These are phyloP conservation scores for Drosophila sucinea DNA, from an alignment of 1,140 invertebrate species.

Conservation along the genomic window DNA sequence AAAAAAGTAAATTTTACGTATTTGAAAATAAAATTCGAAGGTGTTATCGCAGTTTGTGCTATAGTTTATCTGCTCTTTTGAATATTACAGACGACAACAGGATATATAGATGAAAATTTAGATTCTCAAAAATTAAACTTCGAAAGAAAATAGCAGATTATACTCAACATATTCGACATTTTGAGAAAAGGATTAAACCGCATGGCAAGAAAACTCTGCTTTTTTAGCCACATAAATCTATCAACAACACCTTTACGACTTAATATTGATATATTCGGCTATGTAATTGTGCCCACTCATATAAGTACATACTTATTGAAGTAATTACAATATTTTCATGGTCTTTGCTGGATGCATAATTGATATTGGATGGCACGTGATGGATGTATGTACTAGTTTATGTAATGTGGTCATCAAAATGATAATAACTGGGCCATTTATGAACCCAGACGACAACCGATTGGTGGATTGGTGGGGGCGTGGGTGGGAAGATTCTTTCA, in stretches of 20 bases:
- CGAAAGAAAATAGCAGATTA: too few relatives aligned
- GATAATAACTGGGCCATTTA: constrained; percentile 55
- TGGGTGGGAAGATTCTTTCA: not conserved
- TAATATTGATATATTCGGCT: not conserved
- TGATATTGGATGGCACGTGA: constrained; percentile 1
- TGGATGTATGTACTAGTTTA: not conserved
- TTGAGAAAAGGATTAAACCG: too few relatives aligned
- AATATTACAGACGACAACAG: too few relatives aligned
- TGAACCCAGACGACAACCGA: constrained; percentile 29
- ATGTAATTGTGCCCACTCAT: not conserved
- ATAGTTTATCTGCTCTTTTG: too few relatives aligned
- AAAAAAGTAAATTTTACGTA: too few relatives aligned
- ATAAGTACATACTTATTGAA: not conserved
- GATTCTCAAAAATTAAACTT: too few relatives aligned
- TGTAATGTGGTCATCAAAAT: constrained; percentile 34
- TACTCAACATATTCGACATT: too few relatives aligned
- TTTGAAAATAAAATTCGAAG: too few relatives aligned
- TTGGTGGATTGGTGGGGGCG: constrained; percentile 14
- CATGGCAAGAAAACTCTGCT: too few relatives aligned
- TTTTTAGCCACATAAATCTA: too few relatives aligned
- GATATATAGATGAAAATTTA: too few relatives aligned
- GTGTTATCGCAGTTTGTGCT: too few relatives aligned
- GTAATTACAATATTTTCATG: not conserved
- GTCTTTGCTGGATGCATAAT: not conserved
- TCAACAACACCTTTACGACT: not conserved